Base-by-base conservation (phyloP, 1,140 invertebrate genomes). In the Vanessa tameamea region DNA sequence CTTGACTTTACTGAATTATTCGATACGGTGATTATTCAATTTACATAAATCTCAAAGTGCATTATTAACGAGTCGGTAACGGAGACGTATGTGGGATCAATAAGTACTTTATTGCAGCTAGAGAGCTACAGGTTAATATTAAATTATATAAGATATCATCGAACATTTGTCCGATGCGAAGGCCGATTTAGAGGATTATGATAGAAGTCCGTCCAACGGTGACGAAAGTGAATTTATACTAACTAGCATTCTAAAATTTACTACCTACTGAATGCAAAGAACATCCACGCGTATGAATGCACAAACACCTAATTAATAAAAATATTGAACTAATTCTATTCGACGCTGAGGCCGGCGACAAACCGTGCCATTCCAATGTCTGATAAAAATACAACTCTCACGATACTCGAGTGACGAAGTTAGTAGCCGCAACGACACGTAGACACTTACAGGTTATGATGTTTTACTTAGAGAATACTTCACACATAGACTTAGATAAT, bases 231-330 rank as follows among this genome's bases (percentile, higher is more conserved):
- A 91, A 90, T 91, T 91, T 91, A 90, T 84, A 83, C 89, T 92
- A 92, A 90, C 90, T 92, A 92, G 90, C 90, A 91, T 89, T 87
- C 90, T 92, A 92, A 91, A 91, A 87, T 91, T 92, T 88, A 90
- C 89, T 91, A 91, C 85, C 89, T 91, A 91, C 80, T 78, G 87
- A 91, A 92, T 90, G 88, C 86, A 84, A 82, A 87, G 84, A 80
- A 85, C 87, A 92, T 88, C 75, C 89, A 89, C 78, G 77, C 78
- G 83, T 80, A 89, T 86, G 85, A 87, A 89, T 90, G 85, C 85
- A 87, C 82, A 89, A 88, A 90, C 88, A 87, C 85, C 87, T 91
- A 92, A 81, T 89, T 87, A 86, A 86, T 87, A 84, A 87, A 83
- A 75, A 88, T 88, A 91, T 88, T 86, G 79, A 89, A 91, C 86